A percentile compares a stretch with the other conserved stretches of the same genome.
Conservation (phyloP, 2,113 vertebrate species). For the Thalassoma bifasciatum region DNA sequence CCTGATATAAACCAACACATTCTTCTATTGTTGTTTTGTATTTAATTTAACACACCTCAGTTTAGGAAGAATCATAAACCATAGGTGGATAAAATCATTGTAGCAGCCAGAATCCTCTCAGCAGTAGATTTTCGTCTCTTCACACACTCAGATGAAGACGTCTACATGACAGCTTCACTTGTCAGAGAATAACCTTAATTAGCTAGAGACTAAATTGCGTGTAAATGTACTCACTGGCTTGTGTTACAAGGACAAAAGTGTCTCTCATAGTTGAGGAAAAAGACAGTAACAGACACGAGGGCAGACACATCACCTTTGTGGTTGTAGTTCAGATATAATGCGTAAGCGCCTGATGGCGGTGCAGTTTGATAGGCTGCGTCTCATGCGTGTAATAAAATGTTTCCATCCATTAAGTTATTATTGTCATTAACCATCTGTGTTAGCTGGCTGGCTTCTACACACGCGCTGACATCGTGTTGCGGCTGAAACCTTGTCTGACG, state of each 20-base stretch:
- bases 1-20: neutral
- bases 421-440: constrained; percentile 71
- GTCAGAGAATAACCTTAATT: constrained; percentile 49
- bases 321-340: constrained; percentile 14
- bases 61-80: neutral
- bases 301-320: constrained; percentile 28
- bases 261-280: constrained; percentile 12
- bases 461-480: constrained; percentile 42
- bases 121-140: neutral
- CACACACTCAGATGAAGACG: constrained; percentile 16
- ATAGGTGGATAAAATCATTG: neutral
- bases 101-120: neutral
- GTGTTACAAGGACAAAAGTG: constrained; percentile 30
- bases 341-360: constrained; percentile 17
- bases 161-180: constrained; percentile 41
- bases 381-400: constrained; percentile 58
- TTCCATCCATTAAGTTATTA: constrained; percentile 62
- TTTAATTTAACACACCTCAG: too few species aligned
- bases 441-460: constrained; percentile 41
- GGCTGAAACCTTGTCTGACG: constrained; percentile 23
- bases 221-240: constrained; percentile 37
- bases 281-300: constrained; percentile 32
- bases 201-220: constrained; percentile 27
- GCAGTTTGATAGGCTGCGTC: constrained; percentile 38
- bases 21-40: neutral